Evolutionary conservation across 2,797 vertebrate species (phyloP), one percentile per base, ranked within the genome.

Genomic region (Leucoraja ocellata): DNA sequence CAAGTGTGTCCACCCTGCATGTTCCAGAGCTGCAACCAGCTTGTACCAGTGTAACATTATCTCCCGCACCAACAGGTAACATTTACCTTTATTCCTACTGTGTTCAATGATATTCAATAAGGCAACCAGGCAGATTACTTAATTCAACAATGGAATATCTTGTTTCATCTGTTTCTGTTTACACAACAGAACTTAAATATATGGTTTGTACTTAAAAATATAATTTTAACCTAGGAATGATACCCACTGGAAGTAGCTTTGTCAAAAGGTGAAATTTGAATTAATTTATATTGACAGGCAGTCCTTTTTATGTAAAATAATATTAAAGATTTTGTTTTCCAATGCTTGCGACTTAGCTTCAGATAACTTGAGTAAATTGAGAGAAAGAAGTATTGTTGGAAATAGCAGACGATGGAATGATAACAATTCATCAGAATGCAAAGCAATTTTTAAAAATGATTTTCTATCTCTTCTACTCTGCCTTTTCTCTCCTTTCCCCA

Each of bases 51-150:
- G 96, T 98, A 93, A 96, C 97, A 95, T 96, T 97, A 90, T 98
- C 98, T 95, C 98, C 98, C 79, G 97, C 97, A 95, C 97, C 98
- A 90, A 97, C 98, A 97, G 98, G 98, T 99, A 97, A 96, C 94
- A n/a, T 61, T 76, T 92, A 91, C 68, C 21, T 1, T 91, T 91
- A 28, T 74, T 74, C 13, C 14, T 92, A 9, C 8, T 23, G 2
- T 54, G 25, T 74, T 73, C 36, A 28, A 21, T 74, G 39, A 10
- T 4, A 74, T 74, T 74, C 76, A 54, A 7, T 4, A 71, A 23
- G 46, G 36, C 23, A 91, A 46, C 4, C 1, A 73, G 90, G 11
- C 68, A 91, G 23, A 14, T 28, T 54, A 14, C 39, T 54, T 76
- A 28, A 6, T 28, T 92, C 90, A 14, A 0, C 68, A 73, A 36